Conservation (phyloP, 92 coral and sea anemone genomes). For the Epizoanthus scotinus region DNA sequence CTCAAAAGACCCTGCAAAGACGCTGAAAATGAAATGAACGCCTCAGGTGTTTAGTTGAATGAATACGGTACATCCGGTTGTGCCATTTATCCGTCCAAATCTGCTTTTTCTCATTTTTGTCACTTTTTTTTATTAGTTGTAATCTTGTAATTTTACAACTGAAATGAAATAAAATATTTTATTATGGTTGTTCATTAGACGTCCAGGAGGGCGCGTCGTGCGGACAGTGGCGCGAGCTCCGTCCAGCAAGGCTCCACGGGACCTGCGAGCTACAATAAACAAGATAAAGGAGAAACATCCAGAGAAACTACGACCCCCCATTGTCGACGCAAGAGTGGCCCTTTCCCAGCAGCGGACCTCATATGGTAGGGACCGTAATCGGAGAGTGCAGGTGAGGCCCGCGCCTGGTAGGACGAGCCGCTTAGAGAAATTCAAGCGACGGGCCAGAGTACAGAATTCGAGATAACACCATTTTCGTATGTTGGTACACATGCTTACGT, state of each 20-base stretch:
- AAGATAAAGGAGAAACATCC: constrained; percentile 27
- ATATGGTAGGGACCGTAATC: neutral
- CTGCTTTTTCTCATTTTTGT: neutral
- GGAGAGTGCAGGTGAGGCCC: neutral
- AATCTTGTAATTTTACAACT: too few species aligned
- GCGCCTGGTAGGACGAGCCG: neutral
- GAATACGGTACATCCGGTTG: too few species aligned
- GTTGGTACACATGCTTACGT: too few species aligned
- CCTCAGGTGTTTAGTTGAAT: too few species aligned
- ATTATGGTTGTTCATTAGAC: too few species aligned
- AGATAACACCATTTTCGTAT: neutral
- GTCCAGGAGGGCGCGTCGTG: neutral
- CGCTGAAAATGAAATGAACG: too few species aligned
- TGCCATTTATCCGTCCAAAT: too few species aligned
- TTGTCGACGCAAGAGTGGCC: constrained; percentile 22
- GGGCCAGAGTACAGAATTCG: neutral
- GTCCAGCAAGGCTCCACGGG: neutral
- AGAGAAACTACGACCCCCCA: constrained; percentile 7
- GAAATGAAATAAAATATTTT: too few species aligned
- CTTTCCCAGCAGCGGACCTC: constrained; percentile 1
- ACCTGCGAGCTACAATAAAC: constrained; percentile 26
- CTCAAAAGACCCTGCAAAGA: too few species aligned
- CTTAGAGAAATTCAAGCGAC: constrained; percentile 9
- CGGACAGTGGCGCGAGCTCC: neutral
- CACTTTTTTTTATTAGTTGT: too few species aligned